Percentiles rank a stretch among this genome's conserved stretches.
Evolutionary conservation across 2,797 vertebrate species (phyloP).

Genomic region (Acanthiza pusilla): DNA sequence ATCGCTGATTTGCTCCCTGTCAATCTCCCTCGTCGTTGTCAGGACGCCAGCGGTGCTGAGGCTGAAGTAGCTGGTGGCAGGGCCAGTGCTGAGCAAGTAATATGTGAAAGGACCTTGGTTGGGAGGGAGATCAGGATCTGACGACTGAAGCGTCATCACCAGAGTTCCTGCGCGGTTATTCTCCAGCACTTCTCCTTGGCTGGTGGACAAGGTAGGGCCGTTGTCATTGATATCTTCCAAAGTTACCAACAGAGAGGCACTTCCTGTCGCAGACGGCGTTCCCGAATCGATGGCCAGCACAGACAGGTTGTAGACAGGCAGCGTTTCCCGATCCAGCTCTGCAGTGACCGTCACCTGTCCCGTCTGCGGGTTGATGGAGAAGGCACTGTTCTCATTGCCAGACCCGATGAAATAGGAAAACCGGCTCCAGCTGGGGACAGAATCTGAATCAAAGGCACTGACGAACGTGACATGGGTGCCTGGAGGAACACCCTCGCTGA

Average conservation of each 20-base stretch:
- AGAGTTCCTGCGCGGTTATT: conserved; percentile 87
- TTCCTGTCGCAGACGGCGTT: conserved; percentile 88
- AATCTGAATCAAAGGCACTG: conserved; percentile 94
- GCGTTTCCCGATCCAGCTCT: conserved; percentile 88
- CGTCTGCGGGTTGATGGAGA: conserved; percentile 91
- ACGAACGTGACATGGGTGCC: conserved; percentile 94
- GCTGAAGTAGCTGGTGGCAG: conserved; percentile 89
- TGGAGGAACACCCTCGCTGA: conserved; percentile 89
- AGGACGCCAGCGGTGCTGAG: conserved; percentile 86
- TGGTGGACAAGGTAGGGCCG: conserved; percentile 83
- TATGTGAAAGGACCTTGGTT: conserved; percentile 95
- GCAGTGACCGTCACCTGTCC: conserved; percentile 93
- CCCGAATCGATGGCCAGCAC: conserved; percentile 91
- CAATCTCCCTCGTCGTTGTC: conserved; percentile 90
- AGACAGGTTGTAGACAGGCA: conserved; percentile 90
- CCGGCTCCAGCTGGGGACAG: conserved; percentile 95
- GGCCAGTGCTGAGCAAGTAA: conserved; percentile 85
- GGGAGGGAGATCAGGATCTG: conserved; percentile 90
- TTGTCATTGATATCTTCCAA: conserved; percentile 98
- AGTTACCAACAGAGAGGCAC: conserved; percentile 86
- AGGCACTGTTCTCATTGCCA: conserved; percentile 84
- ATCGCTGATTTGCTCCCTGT: conserved; percentile 91
- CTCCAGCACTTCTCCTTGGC: conserved; percentile 88
- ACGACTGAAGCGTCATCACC: conserved; percentile 84
- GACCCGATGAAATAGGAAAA: conserved; percentile 91